Evolutionary conservation across 2,113 vertebrate species (phyloP), one percentile per base, ranked within the genome.

Genomic region (Cebidichthys violaceus): DNA sequence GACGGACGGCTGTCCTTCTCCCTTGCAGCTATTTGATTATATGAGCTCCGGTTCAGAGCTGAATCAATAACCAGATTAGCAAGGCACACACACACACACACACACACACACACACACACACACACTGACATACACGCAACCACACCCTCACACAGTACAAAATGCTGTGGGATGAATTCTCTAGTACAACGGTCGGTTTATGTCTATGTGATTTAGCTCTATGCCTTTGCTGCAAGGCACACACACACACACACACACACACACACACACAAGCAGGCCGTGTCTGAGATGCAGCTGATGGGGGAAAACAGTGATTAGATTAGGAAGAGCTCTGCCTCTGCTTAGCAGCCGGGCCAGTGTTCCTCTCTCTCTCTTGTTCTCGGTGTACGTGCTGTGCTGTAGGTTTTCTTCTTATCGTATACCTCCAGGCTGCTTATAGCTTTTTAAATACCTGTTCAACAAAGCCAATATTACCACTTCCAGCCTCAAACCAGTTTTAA

Each of bases 51-150:
- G 88, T 86, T 88, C 86, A 87, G 92, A 87, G 88, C 78, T 43
- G 60, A 93, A 94, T 94, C 92, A 92, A 91, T 94, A 94, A 92
- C 85, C 74, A 86, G 84, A 92, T 93, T 92, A 94, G 83, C 77
- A 17, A 37, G 77, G 70, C 60, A 59, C 68, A 70, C 64, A 54
- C 64, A 70, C 35, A 57, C 59, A 52, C 8, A 47, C 50, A 61
- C 47, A 69, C 64, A 71, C 64, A 27, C 59, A 64, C 67, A 74
- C 14, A 6, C 65, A 37, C 6, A 59, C 64, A 62, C 70, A 68
- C 60, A 72, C 65, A 27, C 60, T 3, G 20, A 64, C 68, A 75
- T 11, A 5, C 65, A 85, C 43, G 37, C 76, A 70, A 43, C 74
- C 86, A 88, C 73, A 64, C 83, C 60, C 84, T 76, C 74, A 41